These are phyloP conservation scores for Odontothrips loti DNA, from an alignment of 2,888 invertebrate species.

Conservation along the genomic window DNA sequence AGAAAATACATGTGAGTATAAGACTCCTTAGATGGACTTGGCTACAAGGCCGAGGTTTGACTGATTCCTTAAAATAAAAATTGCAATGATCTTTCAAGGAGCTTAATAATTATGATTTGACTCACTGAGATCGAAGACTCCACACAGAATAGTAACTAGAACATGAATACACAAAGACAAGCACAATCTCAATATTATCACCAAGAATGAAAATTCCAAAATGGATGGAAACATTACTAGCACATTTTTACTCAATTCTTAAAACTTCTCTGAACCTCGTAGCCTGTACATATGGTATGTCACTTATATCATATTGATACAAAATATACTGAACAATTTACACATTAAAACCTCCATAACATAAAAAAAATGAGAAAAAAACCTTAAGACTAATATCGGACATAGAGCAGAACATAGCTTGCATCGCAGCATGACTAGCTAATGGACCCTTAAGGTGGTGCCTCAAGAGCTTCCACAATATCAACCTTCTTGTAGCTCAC, in stretches of 20 bases:
- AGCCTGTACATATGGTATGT: not conserved
- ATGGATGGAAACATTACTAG: not conserved
- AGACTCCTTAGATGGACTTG: too few relatives aligned
- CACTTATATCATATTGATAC: not conserved
- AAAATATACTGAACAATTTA: not conserved
- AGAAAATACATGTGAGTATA: too few relatives aligned
- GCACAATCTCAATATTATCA: not conserved
- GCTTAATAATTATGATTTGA: not conserved
- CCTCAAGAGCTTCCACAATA: not conserved
- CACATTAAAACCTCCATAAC: not conserved
- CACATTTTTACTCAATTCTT: not conserved
- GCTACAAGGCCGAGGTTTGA: too few relatives aligned
- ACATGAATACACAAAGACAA: not conserved
- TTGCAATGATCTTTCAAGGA: not conserved
- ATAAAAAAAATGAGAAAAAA: not conserved
- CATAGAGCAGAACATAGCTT: not conserved
- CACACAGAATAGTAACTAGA: too few relatives aligned
- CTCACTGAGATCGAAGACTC: not conserved
- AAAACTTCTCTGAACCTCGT: not conserved
- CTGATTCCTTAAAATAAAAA: not conserved
- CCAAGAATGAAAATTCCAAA: not conserved
- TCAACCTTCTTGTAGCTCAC: not conserved
- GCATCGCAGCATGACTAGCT: slow-evolving; percentile 19
- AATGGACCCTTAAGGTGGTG: not conserved
- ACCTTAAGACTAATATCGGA: not conserved